These are phyloP conservation scores for Gnatocerus cornutus DNA, from an alignment of 2,888 invertebrate genomes.

Conservation along the genomic window DNA sequence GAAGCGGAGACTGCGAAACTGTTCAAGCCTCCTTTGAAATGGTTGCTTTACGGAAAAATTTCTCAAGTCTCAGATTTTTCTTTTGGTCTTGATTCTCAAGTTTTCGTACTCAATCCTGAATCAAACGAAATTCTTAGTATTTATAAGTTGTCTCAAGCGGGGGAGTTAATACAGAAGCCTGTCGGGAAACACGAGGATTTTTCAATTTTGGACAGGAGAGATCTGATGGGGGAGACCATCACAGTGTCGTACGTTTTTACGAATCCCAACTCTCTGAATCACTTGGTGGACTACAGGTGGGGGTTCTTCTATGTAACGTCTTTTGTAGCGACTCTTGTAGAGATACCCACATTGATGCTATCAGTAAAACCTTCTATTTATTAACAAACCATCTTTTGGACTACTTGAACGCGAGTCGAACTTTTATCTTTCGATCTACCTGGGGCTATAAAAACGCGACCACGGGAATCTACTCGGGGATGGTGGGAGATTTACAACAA, in stretches of 20 bases:
- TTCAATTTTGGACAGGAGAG: conserved; percentile 52
- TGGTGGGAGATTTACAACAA: conserved; percentile 75
- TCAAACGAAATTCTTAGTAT: conserved; percentile 53
- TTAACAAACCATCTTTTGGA: conserved; percentile 74
- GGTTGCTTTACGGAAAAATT: conserved; percentile 55
- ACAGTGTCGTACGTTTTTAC: conserved; percentile 65
- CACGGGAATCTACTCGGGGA: conserved; percentile 73
- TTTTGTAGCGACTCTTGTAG: too few species aligned
- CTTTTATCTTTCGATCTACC: conserved; percentile 71
- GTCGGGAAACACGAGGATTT: conserved; percentile 45
- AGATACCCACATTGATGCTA: conserved; percentile 62
- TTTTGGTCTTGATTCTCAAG: conserved; percentile 57
- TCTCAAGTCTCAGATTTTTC: conserved; percentile 44
- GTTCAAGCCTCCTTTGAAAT: conserved; percentile 59
- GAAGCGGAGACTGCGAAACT: conserved; percentile 57
- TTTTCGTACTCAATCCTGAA: conserved; percentile 55
- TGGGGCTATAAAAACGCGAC: conserved; percentile 75
- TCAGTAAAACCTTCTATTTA: conserved; percentile 76
- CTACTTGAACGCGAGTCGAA: conserved; percentile 73
- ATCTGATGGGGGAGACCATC: conserved; percentile 61
- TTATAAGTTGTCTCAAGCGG: conserved; percentile 55
- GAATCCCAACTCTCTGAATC: conserved; percentile 68
- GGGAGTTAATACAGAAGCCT: conserved; percentile 46
- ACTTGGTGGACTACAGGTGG: conserved; percentile 69
- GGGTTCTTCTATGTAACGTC: too few species aligned